These are phyloP conservation scores for Amblyopsis hoosieri DNA, from an alignment of 2,797 vertebrate species.

Conservation along the genomic window DNA sequence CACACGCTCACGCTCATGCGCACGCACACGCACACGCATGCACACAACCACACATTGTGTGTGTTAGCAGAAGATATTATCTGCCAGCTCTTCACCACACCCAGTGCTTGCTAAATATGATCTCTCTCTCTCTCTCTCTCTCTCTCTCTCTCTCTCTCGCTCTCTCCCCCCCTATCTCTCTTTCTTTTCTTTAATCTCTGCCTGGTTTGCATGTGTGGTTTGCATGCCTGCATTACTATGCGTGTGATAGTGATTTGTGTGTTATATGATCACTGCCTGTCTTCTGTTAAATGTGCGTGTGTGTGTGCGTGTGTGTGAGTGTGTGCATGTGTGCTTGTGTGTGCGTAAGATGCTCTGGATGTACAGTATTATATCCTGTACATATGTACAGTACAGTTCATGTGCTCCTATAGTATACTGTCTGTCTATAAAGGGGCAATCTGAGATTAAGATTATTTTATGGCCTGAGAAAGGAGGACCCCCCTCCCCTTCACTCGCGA, in stretches of 20 bases:
- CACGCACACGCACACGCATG: constrained; percentile 27
- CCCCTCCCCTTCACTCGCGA: no score
- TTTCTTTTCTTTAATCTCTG: no score
- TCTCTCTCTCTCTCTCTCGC: no score
- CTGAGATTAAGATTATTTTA: no score
- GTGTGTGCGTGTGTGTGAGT: constrained; percentile 29
- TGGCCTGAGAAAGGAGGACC: no score
- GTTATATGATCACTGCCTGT: constrained; percentile 32
- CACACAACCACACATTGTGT: constrained; percentile 29
- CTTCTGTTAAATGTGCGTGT: constrained; percentile 40
- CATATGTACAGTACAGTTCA: background rate
- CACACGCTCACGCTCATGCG: constrained; percentile 17
- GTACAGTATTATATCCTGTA: background rate
- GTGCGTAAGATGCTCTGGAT: constrained; percentile 28
- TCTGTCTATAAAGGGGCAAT: no score
- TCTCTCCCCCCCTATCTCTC: no score
- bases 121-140: constrained; percentile 34
- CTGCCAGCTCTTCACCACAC: constrained; percentile 43
- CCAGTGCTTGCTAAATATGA: constrained; percentile 51
- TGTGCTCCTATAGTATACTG: background rate
- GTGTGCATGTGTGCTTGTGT: constrained; percentile 23
- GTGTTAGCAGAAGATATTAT: constrained; percentile 58
- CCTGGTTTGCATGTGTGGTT: no score
- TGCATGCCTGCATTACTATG: background rate
- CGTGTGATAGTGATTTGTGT: constrained; percentile 4